Percentiles rank a stretch among this genome's conserved stretches.
phyloP scores from a whole-genome alignment of 2,888 invertebrate genomes.

The Drosophila subquinaria region DNA sequence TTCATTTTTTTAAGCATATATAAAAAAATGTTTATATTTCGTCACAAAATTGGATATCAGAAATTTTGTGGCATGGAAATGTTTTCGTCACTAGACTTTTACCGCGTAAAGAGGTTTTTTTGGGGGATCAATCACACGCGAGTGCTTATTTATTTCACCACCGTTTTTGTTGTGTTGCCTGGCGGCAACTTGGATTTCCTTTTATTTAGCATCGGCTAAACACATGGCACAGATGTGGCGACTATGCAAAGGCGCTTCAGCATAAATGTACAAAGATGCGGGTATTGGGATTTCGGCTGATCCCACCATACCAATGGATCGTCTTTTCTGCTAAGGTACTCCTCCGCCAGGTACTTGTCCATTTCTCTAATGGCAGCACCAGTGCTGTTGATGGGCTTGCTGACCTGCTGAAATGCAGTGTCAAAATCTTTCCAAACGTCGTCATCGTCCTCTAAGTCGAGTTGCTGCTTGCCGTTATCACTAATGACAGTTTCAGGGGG shows the following conservation, averaged over 20 bases:
- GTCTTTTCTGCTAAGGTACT: not conserved
- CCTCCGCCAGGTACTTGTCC: not conserved
- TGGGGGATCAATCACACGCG: too few relatives aligned
- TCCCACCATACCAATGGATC: not conserved
- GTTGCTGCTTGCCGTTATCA: not conserved
- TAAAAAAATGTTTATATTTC: too few relatives aligned
- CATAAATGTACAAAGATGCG: constrained; percentile 3
- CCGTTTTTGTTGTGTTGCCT: too few relatives aligned
- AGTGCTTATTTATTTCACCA: too few relatives aligned
- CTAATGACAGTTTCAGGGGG: not conserved
- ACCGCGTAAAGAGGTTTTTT: too few relatives aligned
- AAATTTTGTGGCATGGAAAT: too few relatives aligned
- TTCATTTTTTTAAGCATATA: too few relatives aligned
- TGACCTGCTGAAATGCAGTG: not conserved
- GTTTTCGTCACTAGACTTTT: too few relatives aligned
- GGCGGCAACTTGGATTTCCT: too few relatives aligned
- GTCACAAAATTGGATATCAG: too few relatives aligned
- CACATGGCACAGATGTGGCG: constrained; percentile 26
- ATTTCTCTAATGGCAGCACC: not conserved
- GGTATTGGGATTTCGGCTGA: not conserved
- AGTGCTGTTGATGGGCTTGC: too few relatives aligned
- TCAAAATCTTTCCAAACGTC: not conserved
- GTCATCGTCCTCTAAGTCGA: not conserved
- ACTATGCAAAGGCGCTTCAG: constrained; percentile 18
- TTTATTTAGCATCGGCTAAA: too few relatives aligned